phyloP scores from a whole-genome alignment of 2,888 invertebrate genomes.

The Drosophila diplacantha region DNA sequence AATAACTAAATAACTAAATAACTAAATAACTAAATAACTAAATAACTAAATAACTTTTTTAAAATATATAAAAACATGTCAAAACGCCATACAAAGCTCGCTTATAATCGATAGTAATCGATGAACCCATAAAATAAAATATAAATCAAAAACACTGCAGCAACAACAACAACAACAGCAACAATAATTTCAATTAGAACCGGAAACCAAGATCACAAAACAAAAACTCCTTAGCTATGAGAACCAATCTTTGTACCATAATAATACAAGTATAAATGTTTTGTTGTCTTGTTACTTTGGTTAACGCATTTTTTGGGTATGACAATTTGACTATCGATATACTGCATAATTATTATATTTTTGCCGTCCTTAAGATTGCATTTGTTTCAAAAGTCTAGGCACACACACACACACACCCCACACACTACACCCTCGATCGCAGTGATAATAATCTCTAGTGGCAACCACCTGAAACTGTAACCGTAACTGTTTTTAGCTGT shows the following conservation, averaged over 20 bases:
- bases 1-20: too few relatives aligned
- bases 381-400: conserved; percentile 58
- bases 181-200: conserved; percentile 19
- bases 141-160: conserved; percentile 19
- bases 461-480: conserved; percentile 50
- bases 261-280: conserved; percentile 50
- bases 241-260: conserved; percentile 61
- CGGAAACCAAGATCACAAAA: conserved; percentile 39
- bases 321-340: conserved; percentile 57
- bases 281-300: conserved; percentile 71
- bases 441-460: conserved; percentile 50
- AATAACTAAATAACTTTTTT: too few relatives aligned
- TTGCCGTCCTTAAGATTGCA: conserved; percentile 68
- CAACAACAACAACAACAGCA: conserved; percentile 26
- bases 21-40: too few relatives aligned
- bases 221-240: conserved; percentile 56
- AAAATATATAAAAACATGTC: not conserved
- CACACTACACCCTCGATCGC: conserved; percentile 17
- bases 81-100: not conserved
- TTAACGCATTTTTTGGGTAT: conserved; percentile 67
- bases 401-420: conserved; percentile 35
- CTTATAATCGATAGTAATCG: conserved; percentile 10
- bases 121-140: conserved; percentile 3
- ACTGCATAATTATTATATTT: conserved; percentile 50
- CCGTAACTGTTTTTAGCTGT: conserved; percentile 58